Base-by-base conservation (phyloP, 2,797 vertebrate species). In the Hapalemur alaotrensis region DNA sequence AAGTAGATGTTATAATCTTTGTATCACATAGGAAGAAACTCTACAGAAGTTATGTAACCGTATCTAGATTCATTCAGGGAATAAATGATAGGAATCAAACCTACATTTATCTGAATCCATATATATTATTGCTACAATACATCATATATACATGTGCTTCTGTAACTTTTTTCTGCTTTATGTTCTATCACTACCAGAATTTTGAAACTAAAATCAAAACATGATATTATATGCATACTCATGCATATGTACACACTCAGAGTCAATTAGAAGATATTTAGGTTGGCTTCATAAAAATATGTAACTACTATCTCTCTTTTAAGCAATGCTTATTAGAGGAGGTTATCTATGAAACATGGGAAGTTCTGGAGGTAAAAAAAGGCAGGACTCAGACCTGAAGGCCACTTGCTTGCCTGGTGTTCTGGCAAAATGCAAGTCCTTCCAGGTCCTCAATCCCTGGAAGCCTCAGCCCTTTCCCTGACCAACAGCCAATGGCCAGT, bases 141-240 rank as follows among this genome's bases (percentile, higher is more conserved):
- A 10, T 81, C 54, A 73, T 91, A 63, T 72, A 72, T 81, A 50
- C 17, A 83, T 23, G 3, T 5, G 28, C 10, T 73, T 90, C 54
- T 81, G 48, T 90, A 52, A 38, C 50, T 23, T 69, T 88, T 82
- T 97, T 15, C 61, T 95, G 17, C 14, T 28, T 83, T 90, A 50
- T 50, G 1, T 72, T 93, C 72, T 91, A 11, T 78, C 76, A 70
- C 50, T 57, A 82, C 41, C 30, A 93, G 69, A 59, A 81, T 86
- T 75, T 91, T 83, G 43, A 83, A 93, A 91, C 82, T 82, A 79
- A 89, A 97, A 91, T 87, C 50, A 85, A 96, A 95, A 76, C 32
- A 76, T 95, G 48, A 35, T 93, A 69, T 57, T 72, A 85, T 79
- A 57, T 57, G 2, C 13, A 38, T 57, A 81, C 46, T 82, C 35